Conservation (phyloP, 2,888 invertebrate genomes). For the Oxytorus armatus region DNA sequence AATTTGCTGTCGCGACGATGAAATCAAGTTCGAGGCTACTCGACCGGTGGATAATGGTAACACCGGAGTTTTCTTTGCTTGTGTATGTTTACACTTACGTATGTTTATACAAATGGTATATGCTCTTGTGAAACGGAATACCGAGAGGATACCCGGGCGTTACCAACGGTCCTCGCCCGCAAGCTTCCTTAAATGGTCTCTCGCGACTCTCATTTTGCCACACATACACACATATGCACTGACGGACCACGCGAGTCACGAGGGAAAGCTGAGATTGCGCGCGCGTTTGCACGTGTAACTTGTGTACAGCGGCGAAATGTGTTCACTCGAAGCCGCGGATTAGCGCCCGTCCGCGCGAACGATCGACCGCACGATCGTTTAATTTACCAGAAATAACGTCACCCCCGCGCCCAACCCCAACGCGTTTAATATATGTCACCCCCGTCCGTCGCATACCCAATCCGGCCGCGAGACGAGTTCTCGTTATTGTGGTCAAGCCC, state of each 20-base stretch:
- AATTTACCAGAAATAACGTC: slow-evolving; percentile 65
- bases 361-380: slow-evolving; percentile 62
- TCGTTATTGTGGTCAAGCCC: slow-evolving; percentile 36
- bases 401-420: too few species aligned
- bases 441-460: background rate
- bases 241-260: slow-evolving; percentile 64
- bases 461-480: background rate
- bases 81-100: background rate
- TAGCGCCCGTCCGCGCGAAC: too few species aligned
- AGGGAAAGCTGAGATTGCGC: slow-evolving; percentile 67
- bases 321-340: slow-evolving; percentile 62
- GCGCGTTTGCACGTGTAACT: slow-evolving; percentile 32
- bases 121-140: slow-evolving; percentile 51
- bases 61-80: slow-evolving; percentile 70
- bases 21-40: slow-evolving; percentile 80
- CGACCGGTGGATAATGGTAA: slow-evolving; percentile 72
- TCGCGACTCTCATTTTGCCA: slow-evolving; percentile 57
- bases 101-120: slow-evolving; percentile 17
- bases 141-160: slow-evolving; percentile 72
- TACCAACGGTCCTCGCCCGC: slow-evolving; percentile 69
- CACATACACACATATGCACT: slow-evolving; percentile 20
- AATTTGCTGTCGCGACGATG: slow-evolving; percentile 60
- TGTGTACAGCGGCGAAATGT: slow-evolving; percentile 49
- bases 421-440: slow-evolving; percentile 30
- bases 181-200: slow-evolving; percentile 78